Conservation (phyloP, 2,888 invertebrate genomes). For the Conchocele bisecta region DNA sequence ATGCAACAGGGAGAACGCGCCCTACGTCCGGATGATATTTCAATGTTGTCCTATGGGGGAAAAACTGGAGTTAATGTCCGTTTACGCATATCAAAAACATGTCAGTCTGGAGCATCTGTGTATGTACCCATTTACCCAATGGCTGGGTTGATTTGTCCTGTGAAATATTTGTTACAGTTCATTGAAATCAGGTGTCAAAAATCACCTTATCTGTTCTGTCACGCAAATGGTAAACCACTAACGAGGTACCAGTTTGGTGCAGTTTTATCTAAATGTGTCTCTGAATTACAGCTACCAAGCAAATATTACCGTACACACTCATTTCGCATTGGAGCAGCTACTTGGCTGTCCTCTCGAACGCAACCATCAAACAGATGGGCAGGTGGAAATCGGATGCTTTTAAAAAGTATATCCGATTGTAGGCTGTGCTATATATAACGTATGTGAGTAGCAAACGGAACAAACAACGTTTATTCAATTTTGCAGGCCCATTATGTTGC, state of each 20-base stretch:
- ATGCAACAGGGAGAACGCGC: neutral
- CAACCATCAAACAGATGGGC: neutral
- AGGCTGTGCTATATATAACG: too few species aligned
- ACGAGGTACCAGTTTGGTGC: neutral
- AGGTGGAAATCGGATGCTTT: slow-evolving; percentile 5
- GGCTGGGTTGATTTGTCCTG: neutral
- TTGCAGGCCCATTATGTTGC: too few species aligned
- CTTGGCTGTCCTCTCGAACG: neutral
- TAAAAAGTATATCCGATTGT: neutral
- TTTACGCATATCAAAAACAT: too few species aligned
- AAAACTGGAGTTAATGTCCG: too few species aligned
- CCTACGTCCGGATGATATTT: neutral
- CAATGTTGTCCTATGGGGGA: too few species aligned
- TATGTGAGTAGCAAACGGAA: too few species aligned
- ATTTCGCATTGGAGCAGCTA: slow-evolving; percentile 8
- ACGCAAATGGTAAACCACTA: neutral
- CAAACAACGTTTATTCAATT: too few species aligned
- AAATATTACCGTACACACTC: neutral
- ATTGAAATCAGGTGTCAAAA: neutral
- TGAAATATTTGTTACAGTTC: neutral
- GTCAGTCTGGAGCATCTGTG: neutral
- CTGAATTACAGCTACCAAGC: neutral
- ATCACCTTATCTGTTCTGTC: neutral
- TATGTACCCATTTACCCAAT: neutral
- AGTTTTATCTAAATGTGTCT: neutral